A percentile compares a stretch with the other conserved stretches of the same genome.
Conservation (phyloP, 2,797 vertebrate species). For the Rhinichthys osculus region DNA sequence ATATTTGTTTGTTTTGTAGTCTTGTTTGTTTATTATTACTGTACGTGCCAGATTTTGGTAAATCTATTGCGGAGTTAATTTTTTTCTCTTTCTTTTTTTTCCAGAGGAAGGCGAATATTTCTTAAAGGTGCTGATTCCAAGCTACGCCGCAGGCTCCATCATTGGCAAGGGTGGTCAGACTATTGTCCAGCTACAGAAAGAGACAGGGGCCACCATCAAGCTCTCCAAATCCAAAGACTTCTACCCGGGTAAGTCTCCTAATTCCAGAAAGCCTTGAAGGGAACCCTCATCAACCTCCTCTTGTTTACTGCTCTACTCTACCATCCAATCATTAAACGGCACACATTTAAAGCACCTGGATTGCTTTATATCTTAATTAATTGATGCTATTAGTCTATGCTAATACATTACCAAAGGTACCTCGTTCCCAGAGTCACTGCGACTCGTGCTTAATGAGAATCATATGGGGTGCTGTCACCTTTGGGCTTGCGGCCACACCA, state of each 20-base stretch:
- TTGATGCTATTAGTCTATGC: slow-evolving; percentile 34
- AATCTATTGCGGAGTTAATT: not conserved
- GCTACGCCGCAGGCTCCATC: slow-evolving; percentile 96
- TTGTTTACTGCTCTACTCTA: slow-evolving; percentile 11
- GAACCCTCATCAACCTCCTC: not conserved
- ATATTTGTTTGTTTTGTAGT: not conserved
- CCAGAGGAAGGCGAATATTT: slow-evolving; percentile 92
- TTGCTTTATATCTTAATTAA: slow-evolving; percentile 28
- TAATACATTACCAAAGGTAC: slow-evolving; percentile 23
- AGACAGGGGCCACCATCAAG: slow-evolving; percentile 95
- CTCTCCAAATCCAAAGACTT: slow-evolving; percentile 99
- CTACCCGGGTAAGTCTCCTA: slow-evolving; percentile 87
- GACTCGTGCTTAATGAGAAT: slow-evolving; percentile 58
- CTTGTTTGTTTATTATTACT: not conserved
- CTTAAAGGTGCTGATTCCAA: slow-evolving; percentile 96
- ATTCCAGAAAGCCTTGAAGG: slow-evolving; percentile 14
- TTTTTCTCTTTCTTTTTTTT: slow-evolving; percentile 1
- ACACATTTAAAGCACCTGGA: slow-evolving; percentile 21
- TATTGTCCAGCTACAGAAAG: slow-evolving; percentile 95
- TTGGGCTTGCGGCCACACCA: slow-evolving; percentile 60
- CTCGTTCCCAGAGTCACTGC: slow-evolving; percentile 38
- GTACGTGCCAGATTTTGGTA: not conserved
- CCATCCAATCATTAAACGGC: slow-evolving; percentile 18
- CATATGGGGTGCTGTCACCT: slow-evolving; percentile 64
- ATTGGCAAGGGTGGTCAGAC: slow-evolving; percentile 97